Conservation (phyloP, 1,140 invertebrate species). For the Tribolium castaneum region DNA sequence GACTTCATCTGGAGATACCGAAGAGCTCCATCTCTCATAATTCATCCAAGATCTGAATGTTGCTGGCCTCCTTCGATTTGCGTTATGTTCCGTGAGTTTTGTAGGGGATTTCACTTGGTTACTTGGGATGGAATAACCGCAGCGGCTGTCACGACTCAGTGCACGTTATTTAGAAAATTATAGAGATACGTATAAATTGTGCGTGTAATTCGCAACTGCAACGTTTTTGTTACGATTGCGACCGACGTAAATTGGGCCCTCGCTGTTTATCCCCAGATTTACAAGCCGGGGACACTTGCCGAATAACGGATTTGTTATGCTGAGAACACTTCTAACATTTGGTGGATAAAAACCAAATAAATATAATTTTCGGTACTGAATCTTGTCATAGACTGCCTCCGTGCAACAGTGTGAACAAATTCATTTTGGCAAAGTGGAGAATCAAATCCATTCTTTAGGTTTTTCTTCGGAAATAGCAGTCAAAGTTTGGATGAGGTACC, state of each 20-base stretch:
- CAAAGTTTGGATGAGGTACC: too few species aligned
- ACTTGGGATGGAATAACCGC: conserved; percentile 35
- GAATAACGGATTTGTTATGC: too few species aligned
- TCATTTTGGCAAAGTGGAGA: too few species aligned
- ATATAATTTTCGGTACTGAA: too few species aligned
- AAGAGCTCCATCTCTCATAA: conserved; percentile 30
- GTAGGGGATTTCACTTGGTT: conserved; percentile 21
- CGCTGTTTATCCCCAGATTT: neutral
- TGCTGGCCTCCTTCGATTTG: conserved; percentile 1
- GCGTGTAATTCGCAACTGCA: conserved; percentile 48
- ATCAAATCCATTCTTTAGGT: too few species aligned
- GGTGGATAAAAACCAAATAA: too few species aligned
- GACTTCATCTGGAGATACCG: conserved; percentile 48
- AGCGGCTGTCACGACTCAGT: conserved; percentile 47
- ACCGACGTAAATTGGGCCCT: neutral
- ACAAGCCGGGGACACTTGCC: too few species aligned
- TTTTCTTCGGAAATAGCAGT: too few species aligned
- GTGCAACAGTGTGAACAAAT: too few species aligned
- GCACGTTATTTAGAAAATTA: conserved; percentile 51
- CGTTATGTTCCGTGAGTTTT: neutral
- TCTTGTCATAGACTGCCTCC: too few species aligned
- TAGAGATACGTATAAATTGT: conserved; percentile 46
- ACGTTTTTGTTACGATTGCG: conserved; percentile 40
- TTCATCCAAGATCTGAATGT: neutral
- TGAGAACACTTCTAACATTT: too few species aligned